Evolutionary conservation across 2,888 invertebrate species (phyloP), one percentile per base, ranked within the genome.

Genomic region (Brachypterus glaber): DNA sequence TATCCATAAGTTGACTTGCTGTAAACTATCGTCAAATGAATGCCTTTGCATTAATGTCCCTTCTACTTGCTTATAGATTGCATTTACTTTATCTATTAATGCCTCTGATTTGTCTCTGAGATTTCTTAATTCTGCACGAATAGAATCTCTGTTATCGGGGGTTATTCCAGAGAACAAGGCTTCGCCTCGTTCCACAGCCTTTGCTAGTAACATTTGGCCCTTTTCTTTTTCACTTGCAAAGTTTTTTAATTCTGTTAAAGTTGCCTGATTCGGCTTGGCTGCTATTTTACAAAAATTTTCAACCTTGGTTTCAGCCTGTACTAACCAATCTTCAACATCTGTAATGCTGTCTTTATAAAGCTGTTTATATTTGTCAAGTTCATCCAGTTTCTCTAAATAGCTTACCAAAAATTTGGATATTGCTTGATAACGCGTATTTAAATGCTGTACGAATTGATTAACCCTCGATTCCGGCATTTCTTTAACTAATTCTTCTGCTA

Each of bases 1-100:
- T 17, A 95, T 74, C 87, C 93, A 95, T 57, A 82, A 78, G 48
- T 82, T 80, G 4, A 92, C 80, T 72, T 91, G 90, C 31, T 81
- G 80, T 50, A 87, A 84, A 45, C 88, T 90, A 52, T 93, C 92
- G 60, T 93, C 92, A 60, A 95, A 90, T 1, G 91, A 90, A 3
- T 89, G 87, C 63, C 92, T 77, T 53, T 92, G 89, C 59, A 91
- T 83, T 44, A 93, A 75, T 25, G 86, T 82, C 1, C 82, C 84
- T 69, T 95, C 93, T 12, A 91, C 82, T 53, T 83, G 82, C 61
- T 91, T 90, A 48, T 89, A 79, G 2, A 89, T 77, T 11, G 79
- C 78, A 59, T 87, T 90, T 0, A 90, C 78, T 61, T 83, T 81
- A 60, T 88, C 90, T 3, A 86, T 77, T 30, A 91, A 76, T 33